phyloP scores from a whole-genome alignment of 2,797 vertebrate species.

The Eulemur coronatus region DNA sequence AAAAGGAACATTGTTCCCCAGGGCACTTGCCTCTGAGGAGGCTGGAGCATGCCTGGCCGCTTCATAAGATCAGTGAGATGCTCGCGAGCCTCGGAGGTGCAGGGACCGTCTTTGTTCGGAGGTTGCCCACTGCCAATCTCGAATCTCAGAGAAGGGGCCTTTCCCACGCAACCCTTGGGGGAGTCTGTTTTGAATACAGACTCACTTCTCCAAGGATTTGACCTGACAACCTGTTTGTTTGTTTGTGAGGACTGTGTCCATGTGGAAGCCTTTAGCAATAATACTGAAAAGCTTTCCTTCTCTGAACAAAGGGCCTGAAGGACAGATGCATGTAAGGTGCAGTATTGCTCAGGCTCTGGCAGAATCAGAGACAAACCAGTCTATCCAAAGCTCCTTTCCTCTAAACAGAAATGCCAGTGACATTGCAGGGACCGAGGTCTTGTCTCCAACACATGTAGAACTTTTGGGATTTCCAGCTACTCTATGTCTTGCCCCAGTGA shows the following conservation, averaged over 20 bases:
- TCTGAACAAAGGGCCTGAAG: background rate
- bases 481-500: background rate
- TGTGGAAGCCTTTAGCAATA: background rate
- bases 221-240: background rate
- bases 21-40: background rate
- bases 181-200: background rate
- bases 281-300: background rate
- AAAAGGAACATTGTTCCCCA: background rate
- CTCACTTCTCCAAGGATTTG: background rate
- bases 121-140: background rate
- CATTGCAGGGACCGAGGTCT: background rate
- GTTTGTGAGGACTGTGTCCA: background rate
- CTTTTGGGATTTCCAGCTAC: background rate
- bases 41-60: background rate
- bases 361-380: background rate
- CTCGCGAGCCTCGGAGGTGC: background rate
- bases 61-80: background rate
- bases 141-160: background rate
- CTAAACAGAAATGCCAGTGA: background rate
- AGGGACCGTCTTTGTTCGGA: background rate
- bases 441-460: background rate
- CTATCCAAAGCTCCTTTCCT: background rate
- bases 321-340: background rate
- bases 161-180: background rate
- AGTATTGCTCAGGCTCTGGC: background rate